A percentile compares a stretch with the other conserved stretches of the same genome.
Evolutionary conservation across 2,797 vertebrate genomes (phyloP).

Genomic region (Fistularia tabacaria): DNA sequence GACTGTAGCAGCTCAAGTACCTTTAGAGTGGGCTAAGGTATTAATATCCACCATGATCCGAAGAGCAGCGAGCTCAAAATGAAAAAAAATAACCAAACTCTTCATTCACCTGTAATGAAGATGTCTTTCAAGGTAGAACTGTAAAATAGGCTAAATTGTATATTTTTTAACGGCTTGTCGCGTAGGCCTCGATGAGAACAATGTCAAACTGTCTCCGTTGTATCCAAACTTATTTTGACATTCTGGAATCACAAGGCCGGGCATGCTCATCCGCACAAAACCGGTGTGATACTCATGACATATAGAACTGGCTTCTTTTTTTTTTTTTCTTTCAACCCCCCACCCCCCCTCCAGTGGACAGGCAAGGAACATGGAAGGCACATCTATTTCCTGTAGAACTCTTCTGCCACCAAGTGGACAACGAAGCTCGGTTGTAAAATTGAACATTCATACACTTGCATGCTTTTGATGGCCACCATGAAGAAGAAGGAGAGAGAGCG

Average conservation of each 20-base stretch:
- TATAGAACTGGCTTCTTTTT: too few species aligned
- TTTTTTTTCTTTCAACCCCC: constrained; percentile 3
- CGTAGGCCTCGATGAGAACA: constrained; percentile 15
- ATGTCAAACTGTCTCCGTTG: constrained; percentile 14
- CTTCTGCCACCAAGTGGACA: constrained; percentile 77
- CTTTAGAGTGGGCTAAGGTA: constrained; percentile 14
- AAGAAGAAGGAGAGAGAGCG: background rate
- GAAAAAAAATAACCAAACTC: background rate
- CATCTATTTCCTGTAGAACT: constrained; percentile 40
- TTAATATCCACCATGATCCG: constrained; percentile 2
- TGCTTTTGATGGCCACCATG: constrained; percentile 1
- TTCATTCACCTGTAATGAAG: constrained; percentile 10
- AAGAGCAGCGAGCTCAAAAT: background rate
- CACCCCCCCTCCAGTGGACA: background rate
- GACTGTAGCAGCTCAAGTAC: constrained; percentile 5
- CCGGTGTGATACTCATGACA: constrained; percentile 20
- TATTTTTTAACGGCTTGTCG: background rate
- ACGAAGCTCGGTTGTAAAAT: background rate
- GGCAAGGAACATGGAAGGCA: background rate
- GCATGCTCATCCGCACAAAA: constrained; percentile 27
- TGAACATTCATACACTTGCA: constrained; percentile 4
- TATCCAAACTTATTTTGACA: constrained; percentile 14
- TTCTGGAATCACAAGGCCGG: constrained; percentile 1
- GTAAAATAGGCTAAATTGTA: background rate
- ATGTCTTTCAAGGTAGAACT: constrained; percentile 10